A percentile compares a stretch with the other conserved stretches of the same genome.
These are phyloP conservation scores for Columbina picui DNA, from an alignment of 2,113 vertebrate genomes.

Conservation along the genomic window DNA sequence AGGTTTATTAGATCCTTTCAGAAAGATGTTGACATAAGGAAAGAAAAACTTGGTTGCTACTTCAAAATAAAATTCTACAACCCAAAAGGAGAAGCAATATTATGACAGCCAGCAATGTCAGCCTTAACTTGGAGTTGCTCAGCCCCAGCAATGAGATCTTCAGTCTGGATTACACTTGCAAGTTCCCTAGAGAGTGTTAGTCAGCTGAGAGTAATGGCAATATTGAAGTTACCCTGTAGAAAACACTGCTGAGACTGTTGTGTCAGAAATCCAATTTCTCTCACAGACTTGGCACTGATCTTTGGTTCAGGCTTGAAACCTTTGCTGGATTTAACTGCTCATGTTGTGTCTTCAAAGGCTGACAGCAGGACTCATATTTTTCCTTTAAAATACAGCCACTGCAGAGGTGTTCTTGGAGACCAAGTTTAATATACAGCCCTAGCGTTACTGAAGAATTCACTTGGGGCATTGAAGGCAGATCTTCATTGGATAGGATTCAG, in stretches of 20 bases:
- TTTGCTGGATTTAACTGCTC: neutral
- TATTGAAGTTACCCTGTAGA: neutral
- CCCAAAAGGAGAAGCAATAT: neutral
- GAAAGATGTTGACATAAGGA: neutral
- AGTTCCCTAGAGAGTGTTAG: neutral
- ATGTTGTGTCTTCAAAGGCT: neutral
- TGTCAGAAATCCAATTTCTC: neutral
- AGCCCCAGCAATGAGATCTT: neutral
- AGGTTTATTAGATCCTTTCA: constrained; percentile 37
- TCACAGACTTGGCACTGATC: neutral
- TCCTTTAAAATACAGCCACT: neutral
- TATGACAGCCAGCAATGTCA: neutral
- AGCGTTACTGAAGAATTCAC: neutral
- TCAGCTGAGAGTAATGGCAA: neutral
- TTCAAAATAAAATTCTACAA: constrained; percentile 9
- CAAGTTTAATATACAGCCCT: neutral
- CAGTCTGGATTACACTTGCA: neutral
- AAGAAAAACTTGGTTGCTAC: neutral
- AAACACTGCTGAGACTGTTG: neutral
- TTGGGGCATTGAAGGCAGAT: neutral
- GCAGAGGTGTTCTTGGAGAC: neutral
- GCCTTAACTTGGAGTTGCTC: neutral
- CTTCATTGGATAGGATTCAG: neutral
- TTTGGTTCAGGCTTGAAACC: neutral
- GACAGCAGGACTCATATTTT: neutral